These are phyloP conservation scores for Vidua macroura DNA, from an alignment of 2,113 vertebrate species.

Conservation along the genomic window DNA sequence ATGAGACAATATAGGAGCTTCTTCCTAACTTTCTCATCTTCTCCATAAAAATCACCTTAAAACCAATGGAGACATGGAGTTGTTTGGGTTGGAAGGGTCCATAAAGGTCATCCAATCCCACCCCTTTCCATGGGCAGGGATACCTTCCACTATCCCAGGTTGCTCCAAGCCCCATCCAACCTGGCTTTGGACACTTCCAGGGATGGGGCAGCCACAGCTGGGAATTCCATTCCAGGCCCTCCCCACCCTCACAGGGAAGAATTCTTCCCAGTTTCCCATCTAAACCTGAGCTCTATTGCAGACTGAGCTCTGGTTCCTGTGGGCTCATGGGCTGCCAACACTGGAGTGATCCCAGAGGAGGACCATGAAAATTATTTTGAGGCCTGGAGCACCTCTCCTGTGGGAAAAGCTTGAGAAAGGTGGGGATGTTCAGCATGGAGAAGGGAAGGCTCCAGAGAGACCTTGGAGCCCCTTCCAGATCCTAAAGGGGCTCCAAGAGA, in stretches of 20 bases:
- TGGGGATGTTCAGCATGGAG: neutral
- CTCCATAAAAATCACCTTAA: neutral
- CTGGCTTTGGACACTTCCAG: neutral
- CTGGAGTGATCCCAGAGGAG: neutral
- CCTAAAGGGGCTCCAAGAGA: neutral
- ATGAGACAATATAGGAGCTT: neutral
- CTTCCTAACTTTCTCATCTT: neutral
- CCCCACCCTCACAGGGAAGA: neutral
- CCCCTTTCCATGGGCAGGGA: neutral
- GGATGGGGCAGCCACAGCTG: neutral
- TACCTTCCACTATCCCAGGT: neutral
- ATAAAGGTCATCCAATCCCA: neutral
- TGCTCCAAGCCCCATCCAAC: rapidly evolving
- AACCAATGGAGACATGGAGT: neutral
- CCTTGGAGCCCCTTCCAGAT: neutral
- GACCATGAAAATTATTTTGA: neutral
- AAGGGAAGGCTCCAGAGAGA: neutral
- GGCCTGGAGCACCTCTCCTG: neutral
- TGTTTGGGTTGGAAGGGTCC: neutral
- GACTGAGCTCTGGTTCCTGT: neutral
- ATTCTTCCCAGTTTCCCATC: neutral
- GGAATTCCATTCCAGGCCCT: neutral
- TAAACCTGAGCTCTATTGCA: neutral
- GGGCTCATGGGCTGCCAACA: neutral
- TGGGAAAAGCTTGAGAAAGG: neutral